Conservation (phyloP, 2,113 vertebrate genomes). For the Agelaius phoeniceus region DNA sequence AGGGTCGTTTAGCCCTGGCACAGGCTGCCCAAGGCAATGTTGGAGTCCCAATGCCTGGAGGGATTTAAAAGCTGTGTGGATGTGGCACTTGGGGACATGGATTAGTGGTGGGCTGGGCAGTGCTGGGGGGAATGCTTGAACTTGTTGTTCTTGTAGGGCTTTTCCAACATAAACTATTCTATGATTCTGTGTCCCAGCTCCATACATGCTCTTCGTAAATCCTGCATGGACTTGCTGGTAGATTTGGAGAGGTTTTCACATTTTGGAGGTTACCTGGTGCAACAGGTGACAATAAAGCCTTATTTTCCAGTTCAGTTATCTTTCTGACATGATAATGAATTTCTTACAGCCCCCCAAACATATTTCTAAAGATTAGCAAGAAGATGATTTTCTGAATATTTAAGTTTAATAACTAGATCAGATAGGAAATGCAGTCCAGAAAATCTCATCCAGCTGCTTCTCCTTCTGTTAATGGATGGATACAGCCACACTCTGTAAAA, state of each 20-base stretch:
- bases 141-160: background rate
- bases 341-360: background rate
- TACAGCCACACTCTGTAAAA: background rate
- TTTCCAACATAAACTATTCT: background rate
- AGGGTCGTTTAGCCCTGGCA: background rate
- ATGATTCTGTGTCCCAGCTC: background rate
- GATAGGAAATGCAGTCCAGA: background rate
- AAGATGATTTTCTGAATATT: background rate
- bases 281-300: background rate
- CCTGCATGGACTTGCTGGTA: background rate
- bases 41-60: background rate
- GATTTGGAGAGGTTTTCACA: background rate
- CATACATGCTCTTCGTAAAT: accelerated
- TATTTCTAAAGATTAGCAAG: background rate
- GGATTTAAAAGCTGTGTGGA: background rate
- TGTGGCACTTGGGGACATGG: background rate
- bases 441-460: background rate
- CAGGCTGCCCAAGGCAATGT: background rate
- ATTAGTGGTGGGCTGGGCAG: background rate
- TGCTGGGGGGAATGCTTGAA: background rate
- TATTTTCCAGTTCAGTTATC: background rate
- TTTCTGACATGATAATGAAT: background rate
- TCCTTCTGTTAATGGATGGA: background rate
- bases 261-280: background rate
- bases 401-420: background rate